A percentile compares a stretch with the other conserved stretches of the same genome.
These are phyloP conservation scores for Drosophila picticornis DNA, from an alignment of 2,888 invertebrate genomes.

Conservation along the genomic window DNA sequence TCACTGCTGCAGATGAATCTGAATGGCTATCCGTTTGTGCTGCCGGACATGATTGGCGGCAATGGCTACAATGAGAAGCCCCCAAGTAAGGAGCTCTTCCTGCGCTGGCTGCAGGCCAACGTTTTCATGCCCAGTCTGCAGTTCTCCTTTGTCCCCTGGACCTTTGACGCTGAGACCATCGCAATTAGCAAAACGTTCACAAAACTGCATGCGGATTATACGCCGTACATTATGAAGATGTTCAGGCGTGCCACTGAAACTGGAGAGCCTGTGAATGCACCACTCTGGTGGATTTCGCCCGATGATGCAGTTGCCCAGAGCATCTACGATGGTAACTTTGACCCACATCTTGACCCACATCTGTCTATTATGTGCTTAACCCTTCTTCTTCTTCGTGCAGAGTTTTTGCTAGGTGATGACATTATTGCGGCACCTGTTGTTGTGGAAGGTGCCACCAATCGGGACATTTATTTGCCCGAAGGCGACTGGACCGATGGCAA, in stretches of 20 bases:
- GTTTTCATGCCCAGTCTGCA: constrained; percentile 92
- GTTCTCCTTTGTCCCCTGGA: constrained; percentile 92
- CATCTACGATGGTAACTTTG: constrained; percentile 87
- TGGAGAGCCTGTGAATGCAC: constrained; percentile 91
- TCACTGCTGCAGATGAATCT: constrained; percentile 85
- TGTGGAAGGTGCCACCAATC: constrained; percentile 86
- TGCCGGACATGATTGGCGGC: constrained; percentile 92
- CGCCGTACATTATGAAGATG: constrained; percentile 87
- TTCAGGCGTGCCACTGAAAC: constrained; percentile 87
- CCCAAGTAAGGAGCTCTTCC: constrained; percentile 87
- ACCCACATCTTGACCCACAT: not conserved
- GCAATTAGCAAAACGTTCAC: constrained; percentile 88
- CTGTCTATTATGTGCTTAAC: not conserved
- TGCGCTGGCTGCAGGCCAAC: constrained; percentile 91
- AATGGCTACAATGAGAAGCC: constrained; percentile 87
- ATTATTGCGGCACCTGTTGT: constrained; percentile 93
- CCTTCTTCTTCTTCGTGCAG: constrained; percentile 85
- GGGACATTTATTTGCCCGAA: constrained; percentile 91
- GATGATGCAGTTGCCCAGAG: constrained; percentile 87
- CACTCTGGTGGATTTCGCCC: constrained; percentile 94
- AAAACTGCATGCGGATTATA: constrained; percentile 88
- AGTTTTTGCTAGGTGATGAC: constrained; percentile 91
- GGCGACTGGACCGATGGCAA: constrained; percentile 91
- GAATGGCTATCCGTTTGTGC: constrained; percentile 87
- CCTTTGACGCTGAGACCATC: constrained; percentile 88